Base-by-base conservation (phyloP, 2,888 invertebrate species). In the Cerceris rybyensis region DNA sequence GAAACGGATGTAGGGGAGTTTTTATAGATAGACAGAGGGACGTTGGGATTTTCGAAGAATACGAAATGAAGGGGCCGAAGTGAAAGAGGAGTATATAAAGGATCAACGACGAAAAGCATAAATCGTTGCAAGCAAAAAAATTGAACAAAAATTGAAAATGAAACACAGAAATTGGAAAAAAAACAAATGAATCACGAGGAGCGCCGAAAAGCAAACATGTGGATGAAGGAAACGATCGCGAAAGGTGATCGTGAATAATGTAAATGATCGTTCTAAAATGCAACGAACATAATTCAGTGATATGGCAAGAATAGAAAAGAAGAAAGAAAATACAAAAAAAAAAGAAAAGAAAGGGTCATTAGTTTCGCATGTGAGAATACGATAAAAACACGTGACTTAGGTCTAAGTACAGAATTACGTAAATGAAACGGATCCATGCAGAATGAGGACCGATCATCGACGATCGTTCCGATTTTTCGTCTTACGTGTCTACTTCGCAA, bases 391-490 rank as follows among this genome's bases (percentile, higher is more conserved):
- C 57, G 65, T 42, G 28, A 8, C 17, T 70, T 60, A 57, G n/a
- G 43, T 43, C 54, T 74, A 70, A 67, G 17, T 57, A 54, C 28
- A 74, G 28, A 74, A 57, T 46, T 72, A 80, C 66, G 49, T 50
- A 80, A 72, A 70, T 49, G 52, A 70, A 68, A 69, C 50, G 66
- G 58, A 50, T 43, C 57, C 79, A 73, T 84, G 82, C 82, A 75
- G 39, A 79, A 52, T 68, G 66, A 58, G 65, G 43, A 77, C 68
- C 54, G 69, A 71, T 59, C 63, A 41, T 61, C 50, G 65, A 66
- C 57, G 13, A 63, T 60, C 57, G 39, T 63, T 59, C 70, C 42
- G 43, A 60, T 8, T 57, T 28, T 64, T 63, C 55, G 42, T 70
- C 49, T 59, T 69, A 66, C 41, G 70, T 57, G 17, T 70, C 69